These are phyloP conservation scores for Drosophila baimaii DNA, from an alignment of 1,140 invertebrate genomes.

Conservation along the genomic window DNA sequence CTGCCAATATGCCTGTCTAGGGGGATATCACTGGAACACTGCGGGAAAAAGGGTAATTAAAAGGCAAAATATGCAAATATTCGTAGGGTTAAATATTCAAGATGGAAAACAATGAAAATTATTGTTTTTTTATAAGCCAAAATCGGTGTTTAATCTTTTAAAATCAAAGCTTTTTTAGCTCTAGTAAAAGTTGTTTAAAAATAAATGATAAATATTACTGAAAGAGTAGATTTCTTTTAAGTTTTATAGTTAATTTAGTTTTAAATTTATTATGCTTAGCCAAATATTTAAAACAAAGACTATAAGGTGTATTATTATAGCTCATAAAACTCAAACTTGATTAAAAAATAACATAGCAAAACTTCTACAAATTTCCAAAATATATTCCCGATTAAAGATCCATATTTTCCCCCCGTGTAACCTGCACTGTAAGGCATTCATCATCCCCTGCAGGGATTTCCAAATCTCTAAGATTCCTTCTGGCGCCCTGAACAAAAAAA, in stretches of 20 bases:
- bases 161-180: background rate
- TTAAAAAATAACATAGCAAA: background rate
- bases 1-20: constrained; percentile 27
- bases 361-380: too few relatives aligned
- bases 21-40: constrained; percentile 5
- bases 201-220: background rate
- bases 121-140: background rate
- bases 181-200: background rate
- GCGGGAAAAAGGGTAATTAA: constrained; percentile 4
- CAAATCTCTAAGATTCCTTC: background rate
- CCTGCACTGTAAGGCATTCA: background rate
- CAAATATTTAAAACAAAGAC: background rate
- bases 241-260: too few relatives aligned
- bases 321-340: background rate
- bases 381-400: background rate
- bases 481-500: constrained; percentile 2
- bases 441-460: background rate
- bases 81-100: background rate
- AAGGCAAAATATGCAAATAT: background rate
- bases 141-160: too few relatives aligned
- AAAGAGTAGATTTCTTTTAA: too few relatives aligned
- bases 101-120: background rate
- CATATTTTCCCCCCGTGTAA: constrained; percentile 2
- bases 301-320: background rate
- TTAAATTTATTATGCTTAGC: too few relatives aligned